These are phyloP conservation scores for Drosophila pseudotakahashii DNA, from an alignment of 2,888 invertebrate species.

Conservation along the genomic window DNA sequence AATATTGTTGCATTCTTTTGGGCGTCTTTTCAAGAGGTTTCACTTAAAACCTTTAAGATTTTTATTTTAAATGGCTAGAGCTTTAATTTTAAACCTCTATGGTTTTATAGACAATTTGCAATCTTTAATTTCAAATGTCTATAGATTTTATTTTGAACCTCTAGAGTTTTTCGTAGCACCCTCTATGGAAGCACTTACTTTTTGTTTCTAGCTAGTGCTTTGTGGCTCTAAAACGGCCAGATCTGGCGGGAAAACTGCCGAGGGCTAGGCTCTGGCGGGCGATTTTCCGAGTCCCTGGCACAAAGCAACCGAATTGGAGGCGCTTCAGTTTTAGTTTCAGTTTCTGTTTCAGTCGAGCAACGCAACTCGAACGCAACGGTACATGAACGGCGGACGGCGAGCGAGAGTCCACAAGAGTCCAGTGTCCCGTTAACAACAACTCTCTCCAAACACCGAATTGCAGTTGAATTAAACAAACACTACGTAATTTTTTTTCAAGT, in stretches of 20 bases:
- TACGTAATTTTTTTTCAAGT: slow-evolving; percentile 20
- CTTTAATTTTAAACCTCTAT: no score
- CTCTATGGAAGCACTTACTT: no score
- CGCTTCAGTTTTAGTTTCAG: slow-evolving; percentile 57
- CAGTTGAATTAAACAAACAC: slow-evolving; percentile 14
- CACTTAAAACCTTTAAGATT: no score
- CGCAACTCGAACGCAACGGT: slow-evolving; percentile 79
- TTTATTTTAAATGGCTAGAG: no score
- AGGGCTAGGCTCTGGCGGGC: background rate
- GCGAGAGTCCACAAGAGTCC: background rate
- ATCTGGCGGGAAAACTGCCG: slow-evolving; percentile 9
- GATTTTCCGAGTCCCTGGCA: slow-evolving; percentile 13
- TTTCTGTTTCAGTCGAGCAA: slow-evolving; percentile 78
- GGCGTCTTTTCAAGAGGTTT: background rate
- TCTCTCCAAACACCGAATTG: slow-evolving; percentile 26
- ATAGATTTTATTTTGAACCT: background rate
- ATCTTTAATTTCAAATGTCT: background rate
- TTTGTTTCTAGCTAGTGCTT: background rate
- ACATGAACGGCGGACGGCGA: slow-evolving; percentile 29
- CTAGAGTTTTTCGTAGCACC: background rate
- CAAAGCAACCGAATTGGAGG: background rate
- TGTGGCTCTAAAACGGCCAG: background rate
- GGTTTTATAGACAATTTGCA: no score
- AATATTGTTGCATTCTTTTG: background rate
- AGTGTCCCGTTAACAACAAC: slow-evolving; percentile 20